Evolutionary conservation across 1,140 invertebrate genomes (phyloP), one percentile per base, ranked within the genome.

Genomic region (Chironomus striatipennis): DNA sequence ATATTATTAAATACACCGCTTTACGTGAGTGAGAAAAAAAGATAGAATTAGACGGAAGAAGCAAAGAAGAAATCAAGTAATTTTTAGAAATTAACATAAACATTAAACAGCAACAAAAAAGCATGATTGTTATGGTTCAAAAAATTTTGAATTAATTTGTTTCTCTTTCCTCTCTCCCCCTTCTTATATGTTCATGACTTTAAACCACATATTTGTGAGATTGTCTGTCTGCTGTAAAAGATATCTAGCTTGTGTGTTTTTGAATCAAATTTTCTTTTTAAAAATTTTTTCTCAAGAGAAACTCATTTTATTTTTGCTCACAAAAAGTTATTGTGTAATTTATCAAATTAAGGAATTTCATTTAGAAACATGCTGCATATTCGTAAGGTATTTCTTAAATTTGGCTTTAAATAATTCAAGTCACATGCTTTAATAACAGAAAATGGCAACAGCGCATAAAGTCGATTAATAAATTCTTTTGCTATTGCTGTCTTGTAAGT

Each of bases 361-460:
- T 34, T 47, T 47, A 47, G 47, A 57, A 57, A 57, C 15, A 57
- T 57, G 24, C 24, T 2, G 24, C 24, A 34, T 34, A 34, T 34
- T 34, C 5, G 24, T 34, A 34, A 34, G 24, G 24, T 34, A n/a
- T 57, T 15, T 57, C 3, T 57, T 57, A 57, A 57, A 57, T 57
- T 57, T n/a, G n/a, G 65, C 65, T 18, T 20, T 21, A 70, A 70
- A 70, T 70, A 70, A 57, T 70, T 70, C 65, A 70, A 18, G 65
- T 70, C 65, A 70, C 65, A 70, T 70, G 65, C 65, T 70, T 34
- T 10, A 20, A 70, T 9, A 18, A 21, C 65, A 12, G 20, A 34
- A 70, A 18, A 70, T 70, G 65, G 65, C 65, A 70, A 70, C 65
- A 70, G 7, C 20, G 65, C 65, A 18, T 70, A 20, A 17, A 18